Conservation (phyloP, 2,797 vertebrate species). For the Enteromius treurensis region DNA sequence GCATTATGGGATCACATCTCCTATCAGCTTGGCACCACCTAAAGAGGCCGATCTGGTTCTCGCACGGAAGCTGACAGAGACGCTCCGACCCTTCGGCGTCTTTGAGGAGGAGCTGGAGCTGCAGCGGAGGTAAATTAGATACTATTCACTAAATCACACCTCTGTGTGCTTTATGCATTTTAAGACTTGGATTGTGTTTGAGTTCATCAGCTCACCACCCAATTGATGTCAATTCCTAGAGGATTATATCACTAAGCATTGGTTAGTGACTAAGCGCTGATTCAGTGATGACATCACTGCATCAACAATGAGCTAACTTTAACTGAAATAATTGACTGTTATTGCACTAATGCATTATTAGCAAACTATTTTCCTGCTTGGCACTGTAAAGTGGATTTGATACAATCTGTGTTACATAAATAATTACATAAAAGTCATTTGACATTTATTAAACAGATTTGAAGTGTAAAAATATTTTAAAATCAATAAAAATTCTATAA, state of each 20-base stretch:
- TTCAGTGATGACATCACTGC: neutral
- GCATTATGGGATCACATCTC: conserved; percentile 90
- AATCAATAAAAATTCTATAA: neutral
- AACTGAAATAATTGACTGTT: neutral
- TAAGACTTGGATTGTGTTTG: neutral
- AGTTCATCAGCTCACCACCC: neutral
- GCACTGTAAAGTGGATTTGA: neutral
- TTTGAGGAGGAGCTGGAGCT: conserved; percentile 88
- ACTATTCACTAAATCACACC: neutral
- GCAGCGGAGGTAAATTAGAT: conserved; percentile 80
- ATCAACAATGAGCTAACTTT: neutral
- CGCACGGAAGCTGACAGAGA: conserved; percentile 83
- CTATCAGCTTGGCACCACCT: conserved; percentile 86
- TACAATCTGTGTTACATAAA: neutral
- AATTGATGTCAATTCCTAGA: neutral
- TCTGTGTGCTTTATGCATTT: neutral
- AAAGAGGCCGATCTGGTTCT: conserved; percentile 84
- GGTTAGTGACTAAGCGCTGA: neutral
- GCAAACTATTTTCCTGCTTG: neutral
- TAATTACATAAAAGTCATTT: neutral
- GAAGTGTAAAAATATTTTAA: too few species aligned
- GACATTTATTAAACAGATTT: neutral
- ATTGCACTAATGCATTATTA: neutral
- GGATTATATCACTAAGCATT: neutral
- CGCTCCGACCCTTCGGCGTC: conserved; percentile 83